A percentile compares a stretch with the other conserved stretches of the same genome.
Conservation (phyloP, 2,888 invertebrate species). For the Hirtodrosophila duncani region DNA sequence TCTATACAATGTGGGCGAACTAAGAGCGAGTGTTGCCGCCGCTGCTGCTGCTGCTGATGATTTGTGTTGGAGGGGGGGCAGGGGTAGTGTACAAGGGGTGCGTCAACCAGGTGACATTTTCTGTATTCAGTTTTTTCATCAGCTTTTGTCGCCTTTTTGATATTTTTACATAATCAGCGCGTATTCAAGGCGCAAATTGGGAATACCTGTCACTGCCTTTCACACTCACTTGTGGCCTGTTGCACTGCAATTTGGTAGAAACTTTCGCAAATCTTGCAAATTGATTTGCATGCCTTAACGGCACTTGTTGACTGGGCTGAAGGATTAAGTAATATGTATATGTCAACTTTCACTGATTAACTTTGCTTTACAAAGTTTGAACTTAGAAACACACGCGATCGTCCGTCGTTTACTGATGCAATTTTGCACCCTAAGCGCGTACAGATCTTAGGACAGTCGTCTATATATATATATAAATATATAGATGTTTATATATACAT, state of each 20-base stretch:
- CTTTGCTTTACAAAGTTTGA: too few species aligned
- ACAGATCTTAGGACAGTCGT: constrained; percentile 31
- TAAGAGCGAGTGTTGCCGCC: constrained; percentile 1
- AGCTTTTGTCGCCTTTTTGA: too few species aligned
- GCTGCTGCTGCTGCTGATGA: neutral
- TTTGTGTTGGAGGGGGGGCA: neutral
- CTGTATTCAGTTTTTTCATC: neutral
- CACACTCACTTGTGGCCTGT: constrained; percentile 54
- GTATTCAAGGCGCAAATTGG: constrained; percentile 34
- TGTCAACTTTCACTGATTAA: too few species aligned
- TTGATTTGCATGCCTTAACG: constrained; percentile 61
- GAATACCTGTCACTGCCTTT: constrained; percentile 20
- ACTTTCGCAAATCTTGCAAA: constrained; percentile 52
- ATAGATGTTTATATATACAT: constrained; percentile 13
- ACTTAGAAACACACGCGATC: constrained; percentile 22
- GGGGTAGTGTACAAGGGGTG: neutral
- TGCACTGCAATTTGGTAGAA: constrained; percentile 38
- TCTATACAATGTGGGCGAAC: constrained; percentile 28
- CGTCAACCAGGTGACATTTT: constrained; percentile 63
- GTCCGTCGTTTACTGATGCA: constrained; percentile 34
- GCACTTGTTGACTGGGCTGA: constrained; percentile 23
- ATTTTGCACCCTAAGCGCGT: constrained; percentile 34
- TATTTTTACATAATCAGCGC: constrained; percentile 61
- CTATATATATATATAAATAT: constrained; percentile 18
- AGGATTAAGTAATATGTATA: neutral